Conservation (phyloP, 2,797 vertebrate species). For the Crenuchus spilurus region DNA sequence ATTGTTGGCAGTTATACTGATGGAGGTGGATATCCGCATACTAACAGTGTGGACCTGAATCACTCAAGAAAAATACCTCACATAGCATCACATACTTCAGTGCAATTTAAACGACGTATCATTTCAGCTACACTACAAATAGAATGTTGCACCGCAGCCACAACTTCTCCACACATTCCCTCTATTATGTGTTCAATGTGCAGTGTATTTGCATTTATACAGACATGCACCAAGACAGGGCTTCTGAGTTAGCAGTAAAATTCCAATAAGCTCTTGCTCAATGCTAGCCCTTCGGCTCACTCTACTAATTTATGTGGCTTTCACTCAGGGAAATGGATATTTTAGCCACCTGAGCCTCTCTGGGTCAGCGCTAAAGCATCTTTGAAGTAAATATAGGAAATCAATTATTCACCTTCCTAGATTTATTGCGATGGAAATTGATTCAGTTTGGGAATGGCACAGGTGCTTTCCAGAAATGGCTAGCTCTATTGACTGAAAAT, state of each 20-base stretch:
- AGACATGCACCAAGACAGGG: background rate
- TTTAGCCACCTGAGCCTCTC: slow-evolving; percentile 67
- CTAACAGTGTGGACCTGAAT: slow-evolving; percentile 43
- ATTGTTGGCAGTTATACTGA: slow-evolving; percentile 47
- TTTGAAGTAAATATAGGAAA: slow-evolving; percentile 54
- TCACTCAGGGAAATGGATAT: slow-evolving; percentile 44
- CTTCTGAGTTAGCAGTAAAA: slow-evolving; percentile 28
- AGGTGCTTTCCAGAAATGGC: slow-evolving; percentile 65
- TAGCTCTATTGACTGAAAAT: slow-evolving; percentile 65
- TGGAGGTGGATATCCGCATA: slow-evolving; percentile 53
- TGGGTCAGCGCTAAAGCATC: slow-evolving; percentile 46
- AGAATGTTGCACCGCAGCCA: background rate
- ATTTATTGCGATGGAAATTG: slow-evolving; percentile 56
- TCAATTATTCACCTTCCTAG: slow-evolving; percentile 57
- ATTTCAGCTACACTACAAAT: background rate
- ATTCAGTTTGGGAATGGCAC: slow-evolving; percentile 56
- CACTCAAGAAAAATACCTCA: slow-evolving; percentile 24
- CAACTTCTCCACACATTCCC: background rate
- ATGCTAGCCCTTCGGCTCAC: slow-evolving; percentile 3
- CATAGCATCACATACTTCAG: slow-evolving; percentile 4
- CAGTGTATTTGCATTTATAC: slow-evolving; percentile 24
- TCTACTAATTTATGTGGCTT: slow-evolving; percentile 50
- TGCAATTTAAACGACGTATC: background rate
- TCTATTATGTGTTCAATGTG: background rate
- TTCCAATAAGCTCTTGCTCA: slow-evolving; percentile 36